Conservation (phyloP, 1,140 invertebrate genomes). For the Leptinotarsa texana region DNA sequence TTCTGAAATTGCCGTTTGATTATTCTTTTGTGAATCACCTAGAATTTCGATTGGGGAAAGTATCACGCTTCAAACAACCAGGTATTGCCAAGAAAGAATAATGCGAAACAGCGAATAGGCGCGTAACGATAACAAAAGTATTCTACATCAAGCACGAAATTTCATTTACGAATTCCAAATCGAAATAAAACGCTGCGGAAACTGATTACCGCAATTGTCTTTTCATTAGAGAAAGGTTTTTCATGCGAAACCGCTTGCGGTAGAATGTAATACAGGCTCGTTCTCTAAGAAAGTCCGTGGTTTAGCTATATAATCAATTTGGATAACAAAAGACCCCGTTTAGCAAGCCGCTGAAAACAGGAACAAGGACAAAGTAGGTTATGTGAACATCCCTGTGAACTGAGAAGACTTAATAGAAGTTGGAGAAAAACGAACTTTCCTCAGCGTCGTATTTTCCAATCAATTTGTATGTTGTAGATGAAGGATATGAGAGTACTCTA, state of each 20-base stretch:
- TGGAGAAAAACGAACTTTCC: slow-evolving; percentile 10
- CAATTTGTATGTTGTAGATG: slow-evolving; percentile 15
- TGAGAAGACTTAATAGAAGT: slow-evolving; percentile 13
- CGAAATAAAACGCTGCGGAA: not conserved
- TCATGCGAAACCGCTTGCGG: not conserved
- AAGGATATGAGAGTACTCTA: slow-evolving; percentile 1
- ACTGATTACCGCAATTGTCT: slow-evolving; percentile 5
- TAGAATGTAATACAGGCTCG: slow-evolving; percentile 5
- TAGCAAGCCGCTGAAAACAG: slow-evolving; percentile 7
- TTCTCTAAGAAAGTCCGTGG: not conserved
- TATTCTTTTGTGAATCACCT: no score
- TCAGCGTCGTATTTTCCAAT: slow-evolving; percentile 21
- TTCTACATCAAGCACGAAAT: not conserved
- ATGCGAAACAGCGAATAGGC: not conserved
- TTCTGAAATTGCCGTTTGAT: no score
- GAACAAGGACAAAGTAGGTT: not conserved
- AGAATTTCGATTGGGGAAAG: no score
- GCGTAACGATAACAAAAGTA: not conserved
- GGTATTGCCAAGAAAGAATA: no score
- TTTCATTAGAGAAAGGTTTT: not conserved
- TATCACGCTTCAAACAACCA: no score
- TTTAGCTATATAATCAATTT: slow-evolving; percentile 17
- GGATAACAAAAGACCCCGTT: slow-evolving; percentile 4
- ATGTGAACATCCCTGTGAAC: slow-evolving; percentile 7
- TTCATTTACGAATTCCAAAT: not conserved